Base-by-base conservation (phyloP, 2,797 vertebrate species). In the Acanthopagrus latus region DNA sequence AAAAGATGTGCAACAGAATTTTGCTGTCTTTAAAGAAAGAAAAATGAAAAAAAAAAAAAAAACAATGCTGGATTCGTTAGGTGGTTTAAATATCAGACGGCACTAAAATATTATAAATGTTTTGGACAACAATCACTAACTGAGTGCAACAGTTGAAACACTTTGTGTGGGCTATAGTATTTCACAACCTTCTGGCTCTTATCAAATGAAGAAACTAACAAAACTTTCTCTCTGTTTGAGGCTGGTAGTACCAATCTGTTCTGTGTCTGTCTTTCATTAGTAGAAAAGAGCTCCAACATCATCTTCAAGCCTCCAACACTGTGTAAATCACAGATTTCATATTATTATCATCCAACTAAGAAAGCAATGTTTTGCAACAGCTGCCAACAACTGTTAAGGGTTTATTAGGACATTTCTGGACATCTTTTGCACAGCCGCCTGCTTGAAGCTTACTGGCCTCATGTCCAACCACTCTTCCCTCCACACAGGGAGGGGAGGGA, bases 121-220 rank as follows among this genome's bases (percentile, higher is more conserved):
- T 69, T 75, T 64, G 62, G 71, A 64, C 74, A 55, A 56, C 2
- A 10, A 63, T 67, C 64, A 54, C 46, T 33, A 51, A 64, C 43
- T 18, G 51, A 3, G 5, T 64, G 23, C 64, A 58, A 52, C 51
- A 57, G 78, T 25, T 70, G 33, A 71, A 74, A 75, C 62, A 57
- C 33, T 67, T 43, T 44, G 50, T 71, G 59, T 71, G 14, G 0
- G 20, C 43, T 51, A 43, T 65, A 55, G 59, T 38, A 64, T 79
- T 72, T 80, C 46, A 66, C 64, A 69, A 66, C 73, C 54, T 67
- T 80, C 71, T 76, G 76, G 78, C 43, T 77, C 47, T 58, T 71
- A 66, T 90, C 71, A 83, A 64, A 82, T 58, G 3, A 3, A 60
- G 46, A 66, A 80, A 76, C 46, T 29, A 69, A 66, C 54, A 62